These are phyloP conservation scores for Reticulitermes lucifugus DNA, from an alignment of 2,888 invertebrate species.

Conservation along the genomic window DNA sequence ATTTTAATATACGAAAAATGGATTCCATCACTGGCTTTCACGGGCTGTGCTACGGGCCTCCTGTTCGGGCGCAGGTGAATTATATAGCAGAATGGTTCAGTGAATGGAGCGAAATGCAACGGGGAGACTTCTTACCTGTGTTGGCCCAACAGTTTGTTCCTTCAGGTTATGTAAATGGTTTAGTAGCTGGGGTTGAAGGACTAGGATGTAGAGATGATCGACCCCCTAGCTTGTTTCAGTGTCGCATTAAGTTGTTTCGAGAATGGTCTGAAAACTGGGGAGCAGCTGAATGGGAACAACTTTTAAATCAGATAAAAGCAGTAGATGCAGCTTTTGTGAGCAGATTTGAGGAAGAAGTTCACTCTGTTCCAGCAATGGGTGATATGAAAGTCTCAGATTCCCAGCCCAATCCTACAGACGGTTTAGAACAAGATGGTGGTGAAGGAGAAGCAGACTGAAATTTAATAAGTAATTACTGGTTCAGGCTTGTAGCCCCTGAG, in stretches of 20 bases:
- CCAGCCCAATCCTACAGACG: not conserved
- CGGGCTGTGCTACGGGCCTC: slow-evolving; percentile 54
- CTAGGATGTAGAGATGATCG: slow-evolving; percentile 73
- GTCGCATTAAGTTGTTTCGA: slow-evolving; percentile 85
- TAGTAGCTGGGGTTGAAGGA: slow-evolving; percentile 75
- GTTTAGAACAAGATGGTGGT: slow-evolving; percentile 5
- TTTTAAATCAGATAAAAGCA: slow-evolving; percentile 77
- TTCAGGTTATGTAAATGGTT: slow-evolving; percentile 77
- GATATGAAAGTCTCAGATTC: slow-evolving; percentile 3
- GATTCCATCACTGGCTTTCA: slow-evolving; percentile 52
- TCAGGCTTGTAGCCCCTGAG: not conserved
- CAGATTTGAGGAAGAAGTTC: slow-evolving; percentile 65
- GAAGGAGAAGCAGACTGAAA: not conserved
- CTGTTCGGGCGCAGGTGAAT: slow-evolving; percentile 79
- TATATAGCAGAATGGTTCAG: slow-evolving; percentile 89
- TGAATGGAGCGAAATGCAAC: slow-evolving; percentile 90
- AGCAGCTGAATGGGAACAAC: slow-evolving; percentile 76
- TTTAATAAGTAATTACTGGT: not conserved
- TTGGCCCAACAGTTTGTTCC: slow-evolving; percentile 75
- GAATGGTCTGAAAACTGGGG: slow-evolving; percentile 88
- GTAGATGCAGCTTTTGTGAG: slow-evolving; percentile 78
- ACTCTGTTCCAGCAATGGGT: not conserved
- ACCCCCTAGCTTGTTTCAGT: slow-evolving; percentile 85
- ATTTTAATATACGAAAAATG: slow-evolving; percentile 42
- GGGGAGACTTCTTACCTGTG: slow-evolving; percentile 84